Evolutionary conservation across 2,797 vertebrate genomes (phyloP).

Genomic region (Carcharodon carcharias): DNA sequence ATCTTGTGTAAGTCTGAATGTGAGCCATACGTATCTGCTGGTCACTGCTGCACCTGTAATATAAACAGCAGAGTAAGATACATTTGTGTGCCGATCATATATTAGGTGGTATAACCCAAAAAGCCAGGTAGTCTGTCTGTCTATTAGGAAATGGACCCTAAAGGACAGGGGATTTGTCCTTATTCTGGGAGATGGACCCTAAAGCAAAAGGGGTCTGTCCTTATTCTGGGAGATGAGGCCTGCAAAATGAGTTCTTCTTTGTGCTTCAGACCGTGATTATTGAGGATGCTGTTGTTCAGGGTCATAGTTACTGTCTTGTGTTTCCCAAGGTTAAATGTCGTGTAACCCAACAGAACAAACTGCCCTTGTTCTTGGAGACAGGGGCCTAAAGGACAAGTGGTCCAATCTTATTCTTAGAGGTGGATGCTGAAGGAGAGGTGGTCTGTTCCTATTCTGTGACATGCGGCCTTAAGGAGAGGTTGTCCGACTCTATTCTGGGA

Average conservation of each 20-base stretch:
- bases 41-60: conserved; percentile 5
- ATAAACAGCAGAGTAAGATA: neutral
- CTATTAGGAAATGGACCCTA: neutral
- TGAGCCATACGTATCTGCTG: neutral
- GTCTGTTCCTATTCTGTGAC: too few species aligned
- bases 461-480: neutral
- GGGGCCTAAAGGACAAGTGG: neutral
- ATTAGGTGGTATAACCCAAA: neutral
- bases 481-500: neutral
- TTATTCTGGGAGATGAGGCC: neutral
- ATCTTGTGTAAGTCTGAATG: neutral
- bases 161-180: neutral
- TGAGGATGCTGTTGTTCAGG: neutral
- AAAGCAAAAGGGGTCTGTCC: neutral
- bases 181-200: neutral
- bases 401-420: too few species aligned
- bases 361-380: too few species aligned
- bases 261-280: neutral
- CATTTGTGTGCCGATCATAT: neutral
- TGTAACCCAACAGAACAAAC: too few species aligned
- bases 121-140: neutral
- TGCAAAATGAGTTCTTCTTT: neutral
- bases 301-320: too few species aligned
- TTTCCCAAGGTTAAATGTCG: too few species aligned
- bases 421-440: too few species aligned